Evolutionary conservation across 2,888 invertebrate genomes (phyloP).

Genomic region (Drosophila affinis): DNA sequence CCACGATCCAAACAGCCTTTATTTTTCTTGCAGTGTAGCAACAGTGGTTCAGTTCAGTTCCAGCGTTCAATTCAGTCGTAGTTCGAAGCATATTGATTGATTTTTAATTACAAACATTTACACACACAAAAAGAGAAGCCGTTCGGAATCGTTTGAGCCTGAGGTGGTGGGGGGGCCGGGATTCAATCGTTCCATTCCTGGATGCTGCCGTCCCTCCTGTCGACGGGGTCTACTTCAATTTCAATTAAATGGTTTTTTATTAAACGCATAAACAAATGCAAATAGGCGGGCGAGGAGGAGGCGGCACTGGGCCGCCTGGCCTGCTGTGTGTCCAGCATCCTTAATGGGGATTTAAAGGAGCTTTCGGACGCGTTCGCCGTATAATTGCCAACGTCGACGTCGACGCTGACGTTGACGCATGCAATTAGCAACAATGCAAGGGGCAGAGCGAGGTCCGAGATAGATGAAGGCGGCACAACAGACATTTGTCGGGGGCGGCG

Average conservation of each 20-base stretch:
- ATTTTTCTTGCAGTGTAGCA: neutral
- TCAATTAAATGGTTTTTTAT: constrained; percentile 69
- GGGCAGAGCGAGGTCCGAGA: constrained; percentile 4
- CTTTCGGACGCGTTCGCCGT: constrained; percentile 37
- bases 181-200: constrained; percentile 15
- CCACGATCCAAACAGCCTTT: neutral
- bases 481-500: constrained; percentile 3
- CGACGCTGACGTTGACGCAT: constrained; percentile 61
- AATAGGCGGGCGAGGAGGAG: neutral
- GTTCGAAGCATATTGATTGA: constrained; percentile 73
- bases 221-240: constrained; percentile 60
- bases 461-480: neutral
- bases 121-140: constrained; percentile 11
- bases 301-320: too few relatives aligned
- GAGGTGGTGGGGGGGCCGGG: neutral
- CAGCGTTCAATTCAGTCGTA: constrained; percentile 42
- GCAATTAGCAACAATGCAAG: constrained; percentile 61
- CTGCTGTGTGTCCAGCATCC: constrained; percentile 34
- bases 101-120: constrained; percentile 78
- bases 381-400: constrained; percentile 59
- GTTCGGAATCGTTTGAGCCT: neutral
- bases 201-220: neutral
- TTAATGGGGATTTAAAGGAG: constrained; percentile 44
- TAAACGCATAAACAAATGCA: constrained; percentile 75
- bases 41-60: neutral